Percentiles rank a stretch among this genome's conserved stretches.
phyloP scores from a whole-genome alignment of 2,888 invertebrate genomes.

The Aquatica leii region DNA sequence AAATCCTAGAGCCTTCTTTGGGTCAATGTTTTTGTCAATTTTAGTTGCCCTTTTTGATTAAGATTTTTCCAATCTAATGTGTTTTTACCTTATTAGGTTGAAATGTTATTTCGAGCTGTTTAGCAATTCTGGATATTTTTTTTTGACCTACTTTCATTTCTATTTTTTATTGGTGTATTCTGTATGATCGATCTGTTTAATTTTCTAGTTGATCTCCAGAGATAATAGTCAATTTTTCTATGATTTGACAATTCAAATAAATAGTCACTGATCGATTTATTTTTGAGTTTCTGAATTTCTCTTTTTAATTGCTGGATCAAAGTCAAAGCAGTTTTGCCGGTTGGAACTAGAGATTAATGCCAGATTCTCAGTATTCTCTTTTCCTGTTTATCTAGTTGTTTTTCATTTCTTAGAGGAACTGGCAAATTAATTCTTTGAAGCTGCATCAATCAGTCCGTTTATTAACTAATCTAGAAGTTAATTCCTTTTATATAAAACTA shows the following conservation, averaged over 20 bases:
- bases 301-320: too few relatives aligned
- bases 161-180: not conserved
- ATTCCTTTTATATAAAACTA: not conserved
- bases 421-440: too few relatives aligned
- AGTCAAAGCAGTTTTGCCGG: not conserved
- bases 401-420: too few relatives aligned
- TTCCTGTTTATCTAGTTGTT: not conserved
- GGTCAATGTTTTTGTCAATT: not conserved
- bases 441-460: too few relatives aligned
- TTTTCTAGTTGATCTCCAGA: not conserved
- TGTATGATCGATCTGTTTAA: not conserved
- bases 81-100: not conserved
- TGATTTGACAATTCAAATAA: not conserved
- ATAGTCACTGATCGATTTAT: not conserved
- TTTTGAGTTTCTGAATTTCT: not conserved
- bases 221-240: not conserved
- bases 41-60: not conserved
- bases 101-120: not conserved
- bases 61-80: not conserved
- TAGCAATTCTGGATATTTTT: not conserved
- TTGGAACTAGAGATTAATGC: not conserved
- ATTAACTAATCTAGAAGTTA: not conserved
- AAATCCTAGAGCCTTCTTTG: not conserved
- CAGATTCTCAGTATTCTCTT: not conserved
- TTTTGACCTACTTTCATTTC: not conserved